phyloP scores from a whole-genome alignment of 1,140 invertebrate genomes.

The Metopolophium dirhodum region DNA sequence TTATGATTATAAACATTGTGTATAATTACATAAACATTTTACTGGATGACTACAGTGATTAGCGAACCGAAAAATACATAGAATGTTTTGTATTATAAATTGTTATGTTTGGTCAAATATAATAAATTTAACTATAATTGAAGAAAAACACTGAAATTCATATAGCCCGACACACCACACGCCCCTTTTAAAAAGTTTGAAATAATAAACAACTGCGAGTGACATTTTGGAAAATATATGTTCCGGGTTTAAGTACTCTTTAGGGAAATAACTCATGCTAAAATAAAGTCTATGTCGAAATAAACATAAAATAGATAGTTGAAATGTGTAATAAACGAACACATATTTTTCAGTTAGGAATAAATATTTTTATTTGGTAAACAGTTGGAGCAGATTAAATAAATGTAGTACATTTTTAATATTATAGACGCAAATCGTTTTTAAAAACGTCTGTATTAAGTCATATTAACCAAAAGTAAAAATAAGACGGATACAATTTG shows the following conservation, averaged over 20 bases:
- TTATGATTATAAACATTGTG: neutral
- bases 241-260: neutral
- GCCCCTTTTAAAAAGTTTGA: constrained; percentile 20
- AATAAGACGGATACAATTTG: neutral
- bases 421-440: neutral
- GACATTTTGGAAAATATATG: constrained; percentile 7
- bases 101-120: neutral
- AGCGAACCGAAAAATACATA: neutral
- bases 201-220: constrained; percentile 30
- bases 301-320: neutral
- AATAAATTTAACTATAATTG: neutral
- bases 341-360: neutral
- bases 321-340: neutral
- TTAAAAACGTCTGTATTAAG: neutral
- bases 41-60: neutral
- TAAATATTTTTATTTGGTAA: neutral
- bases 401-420: neutral
- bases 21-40: neutral
- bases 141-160: neutral
- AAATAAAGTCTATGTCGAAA: neutral
- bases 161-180: neutral
- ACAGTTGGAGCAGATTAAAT: neutral
- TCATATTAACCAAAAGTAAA: neutral
- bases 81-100: neutral
- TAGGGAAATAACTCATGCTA: neutral